phyloP scores from a whole-genome alignment of 2,113 vertebrate species.

The Melanostigma gelatinosum region DNA sequence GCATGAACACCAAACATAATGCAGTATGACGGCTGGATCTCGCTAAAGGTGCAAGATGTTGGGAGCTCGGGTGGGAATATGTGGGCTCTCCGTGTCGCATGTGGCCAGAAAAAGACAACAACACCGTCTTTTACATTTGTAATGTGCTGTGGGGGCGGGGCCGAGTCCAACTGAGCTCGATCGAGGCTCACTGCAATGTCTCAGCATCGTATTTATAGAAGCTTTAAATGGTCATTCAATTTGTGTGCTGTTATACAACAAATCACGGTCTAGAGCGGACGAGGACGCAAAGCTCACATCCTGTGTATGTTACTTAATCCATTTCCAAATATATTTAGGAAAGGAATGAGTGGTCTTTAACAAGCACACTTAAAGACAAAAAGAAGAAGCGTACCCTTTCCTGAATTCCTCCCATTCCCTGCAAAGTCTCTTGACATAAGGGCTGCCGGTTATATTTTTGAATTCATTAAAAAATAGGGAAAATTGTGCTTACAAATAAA shows the following conservation, averaged over 20 bases:
- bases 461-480: not conserved
- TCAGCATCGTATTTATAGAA: not conserved
- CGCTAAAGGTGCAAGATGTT: constrained; percentile 46
- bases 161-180: constrained; percentile 10
- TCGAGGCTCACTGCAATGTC: constrained; percentile 5
- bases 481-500: not conserved
- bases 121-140: constrained; percentile 7
- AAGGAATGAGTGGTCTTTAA: not conserved
- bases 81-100: not conserved
- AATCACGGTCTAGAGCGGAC: not conserved
- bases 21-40: constrained; percentile 61
- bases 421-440: not conserved
- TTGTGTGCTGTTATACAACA: not conserved
- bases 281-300: not conserved
- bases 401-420: not conserved
- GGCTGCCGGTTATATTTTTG: not conserved
- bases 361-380: not conserved
- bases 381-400: not conserved
- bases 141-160: not conserved
- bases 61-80: constrained; percentile 24
- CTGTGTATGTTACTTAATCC: not conserved
- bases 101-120: constrained; percentile 29
- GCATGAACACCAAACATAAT: constrained; percentile 77
- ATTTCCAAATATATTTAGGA: not conserved
- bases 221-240: constrained; percentile 20